A percentile compares a stretch with the other conserved stretches of the same genome.
These are phyloP conservation scores for Proisotoma minuta DNA, from an alignment of 2,888 invertebrate species.

Conservation along the genomic window DNA sequence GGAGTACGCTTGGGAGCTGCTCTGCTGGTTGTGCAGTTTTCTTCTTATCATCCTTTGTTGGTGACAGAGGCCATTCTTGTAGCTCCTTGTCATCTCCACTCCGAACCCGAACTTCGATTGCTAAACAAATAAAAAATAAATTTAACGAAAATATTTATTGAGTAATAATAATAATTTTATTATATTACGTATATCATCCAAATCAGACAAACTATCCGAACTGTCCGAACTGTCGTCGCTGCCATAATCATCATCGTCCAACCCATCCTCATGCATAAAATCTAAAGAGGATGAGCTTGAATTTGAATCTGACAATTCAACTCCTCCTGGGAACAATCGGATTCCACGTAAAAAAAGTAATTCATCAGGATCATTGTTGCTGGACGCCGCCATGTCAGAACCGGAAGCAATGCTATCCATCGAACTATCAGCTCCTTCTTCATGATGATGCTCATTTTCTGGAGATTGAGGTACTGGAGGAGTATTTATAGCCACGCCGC, in stretches of 20 bases:
- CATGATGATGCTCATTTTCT: too few species aligned
- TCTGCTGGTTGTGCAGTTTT: too few species aligned
- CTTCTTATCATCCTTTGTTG: constrained; percentile 28
- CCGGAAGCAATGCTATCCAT: too few species aligned
- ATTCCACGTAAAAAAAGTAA: too few species aligned
- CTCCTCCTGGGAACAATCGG: constrained; percentile 8
- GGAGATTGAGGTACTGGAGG: too few species aligned
- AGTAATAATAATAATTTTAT: neutral
- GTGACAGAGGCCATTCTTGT: too few species aligned
- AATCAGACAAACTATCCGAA: constrained; percentile 39
- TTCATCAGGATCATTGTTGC: too few species aligned
- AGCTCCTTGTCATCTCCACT: neutral
- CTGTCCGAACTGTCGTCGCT: constrained; percentile 38
- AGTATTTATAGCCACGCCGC: too few species aligned
- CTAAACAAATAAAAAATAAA: neutral
- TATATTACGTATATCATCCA: constrained; percentile 29
- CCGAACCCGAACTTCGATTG: neutral
- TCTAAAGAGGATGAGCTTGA: constrained; percentile 18
- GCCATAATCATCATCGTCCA: constrained; percentile 20
- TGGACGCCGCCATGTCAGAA: too few species aligned
- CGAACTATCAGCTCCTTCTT: too few species aligned
- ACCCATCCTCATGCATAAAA: constrained; percentile 28
- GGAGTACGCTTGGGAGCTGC: constrained; percentile 36
- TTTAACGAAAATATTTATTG: neutral
- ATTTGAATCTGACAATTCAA: neutral